Percentiles rank a stretch among this genome's conserved stretches.
Conservation (phyloP, 1,140 invertebrate genomes). For the Elysia chlorotica region DNA sequence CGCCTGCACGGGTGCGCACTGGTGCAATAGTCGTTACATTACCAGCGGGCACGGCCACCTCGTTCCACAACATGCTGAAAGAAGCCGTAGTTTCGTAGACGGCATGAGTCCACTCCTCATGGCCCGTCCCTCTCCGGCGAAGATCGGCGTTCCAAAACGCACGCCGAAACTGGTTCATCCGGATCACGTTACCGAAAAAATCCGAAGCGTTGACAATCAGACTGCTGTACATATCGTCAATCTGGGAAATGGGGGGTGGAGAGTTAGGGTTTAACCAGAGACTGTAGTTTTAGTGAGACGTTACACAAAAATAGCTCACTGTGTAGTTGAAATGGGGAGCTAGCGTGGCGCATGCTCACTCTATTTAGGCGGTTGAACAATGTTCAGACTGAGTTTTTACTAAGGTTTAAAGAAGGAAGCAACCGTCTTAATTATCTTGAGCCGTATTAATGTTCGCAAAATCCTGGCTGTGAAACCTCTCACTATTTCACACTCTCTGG, state of each 20-base stretch:
- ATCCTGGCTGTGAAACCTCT: too few relatives aligned
- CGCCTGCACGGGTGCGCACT: too few relatives aligned
- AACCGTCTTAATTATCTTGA: too few relatives aligned
- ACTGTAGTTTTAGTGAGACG: background rate
- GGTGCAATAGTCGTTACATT: too few relatives aligned
- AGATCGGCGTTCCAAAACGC: slow-evolving; percentile 35
- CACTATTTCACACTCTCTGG: too few relatives aligned
- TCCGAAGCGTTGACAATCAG: slow-evolving; percentile 39
- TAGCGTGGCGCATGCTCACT: background rate
- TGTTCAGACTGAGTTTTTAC: too few relatives aligned
- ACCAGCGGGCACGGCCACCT: slow-evolving; percentile 46
- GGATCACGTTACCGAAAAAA: slow-evolving; percentile 45
- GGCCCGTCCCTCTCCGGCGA: slow-evolving; percentile 26
- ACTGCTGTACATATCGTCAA: slow-evolving; percentile 7
- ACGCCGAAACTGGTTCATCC: slow-evolving; percentile 31
- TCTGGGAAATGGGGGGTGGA: background rate
- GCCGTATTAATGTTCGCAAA: too few relatives aligned
- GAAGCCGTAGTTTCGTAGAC: slow-evolving; percentile 32
- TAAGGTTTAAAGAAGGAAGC: too few relatives aligned
- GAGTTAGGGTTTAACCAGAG: background rate
- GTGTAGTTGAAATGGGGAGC: background rate
- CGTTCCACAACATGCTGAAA: slow-evolving; percentile 44
- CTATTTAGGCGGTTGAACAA: too few relatives aligned
- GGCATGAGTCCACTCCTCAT: slow-evolving; percentile 35
- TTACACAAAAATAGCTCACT: background rate